Evolutionary conservation across 2,113 vertebrate genomes (phyloP), one percentile per base, ranked within the genome.

Genomic region (Triplophysa tibetana): DNA sequence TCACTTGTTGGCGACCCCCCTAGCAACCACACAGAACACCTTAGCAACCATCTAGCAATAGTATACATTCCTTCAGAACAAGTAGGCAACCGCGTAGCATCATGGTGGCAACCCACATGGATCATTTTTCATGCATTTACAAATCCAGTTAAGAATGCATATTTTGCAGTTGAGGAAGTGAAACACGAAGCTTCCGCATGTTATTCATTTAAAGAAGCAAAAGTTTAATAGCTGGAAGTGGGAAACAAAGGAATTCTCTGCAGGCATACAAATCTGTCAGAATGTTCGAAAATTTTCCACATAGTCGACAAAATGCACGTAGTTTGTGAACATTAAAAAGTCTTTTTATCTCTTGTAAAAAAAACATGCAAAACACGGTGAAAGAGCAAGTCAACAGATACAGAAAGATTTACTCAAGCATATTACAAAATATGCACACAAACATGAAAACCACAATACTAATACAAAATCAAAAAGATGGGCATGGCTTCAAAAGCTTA

Each of bases 191-290:
- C 14, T 17, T 17, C 14, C 5, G 50, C 4, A 4, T 50, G 48
- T 17, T 7, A 17, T 54, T 58, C 10, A 19, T 9, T 58, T 58
- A 58, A n/a, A 12, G 11, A n/a, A 12, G 19, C 26, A 58, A 58
- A 54, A 6, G 48, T 70, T 70, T 17, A 16, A 52, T 14, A 69
- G 45, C 45, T 50, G 68, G 68, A 70, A n/a, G 69, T 72, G 19
- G n/a, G 19, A 72, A 58, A 58, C 69, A 72, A 72, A 72, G 69
- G 5, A 58, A 21, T 10, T 38, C 69, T 72, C 52, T 38, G 19
- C 26, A 52, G 26, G n/a, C 69, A 10, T 14, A 58, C 50, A 72
- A 72, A 72, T 72, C 48, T 72, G 69, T 72, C 69, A 72, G 6
- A 72, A n/a, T 3, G 29, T 58, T 72, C 29, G 17, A 69, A 4